Percentiles rank a stretch among this genome's conserved stretches.
Evolutionary conservation across 2,797 vertebrate genomes (phyloP).

Genomic region (Okamejei kenojei): DNA sequence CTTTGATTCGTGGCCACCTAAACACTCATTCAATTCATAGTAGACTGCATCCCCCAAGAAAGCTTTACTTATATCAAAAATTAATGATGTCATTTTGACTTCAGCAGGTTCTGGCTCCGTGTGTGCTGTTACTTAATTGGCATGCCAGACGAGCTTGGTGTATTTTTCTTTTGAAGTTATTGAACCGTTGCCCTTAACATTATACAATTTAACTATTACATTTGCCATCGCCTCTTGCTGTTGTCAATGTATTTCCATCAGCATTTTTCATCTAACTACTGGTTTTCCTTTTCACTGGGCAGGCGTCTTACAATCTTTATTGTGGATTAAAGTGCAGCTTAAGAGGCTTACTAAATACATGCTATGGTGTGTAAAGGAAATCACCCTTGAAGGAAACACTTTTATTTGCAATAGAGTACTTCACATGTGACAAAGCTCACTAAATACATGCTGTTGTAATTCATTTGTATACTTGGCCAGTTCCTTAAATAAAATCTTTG

Average conservation of each 20-base stretch:
- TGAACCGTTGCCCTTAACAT: slow-evolving; percentile 25
- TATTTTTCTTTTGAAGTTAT: slow-evolving; percentile 23
- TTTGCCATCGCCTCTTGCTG: background rate
- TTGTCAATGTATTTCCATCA: slow-evolving; percentile 22
- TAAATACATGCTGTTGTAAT: slow-evolving; percentile 22
- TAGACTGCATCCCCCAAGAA: slow-evolving; percentile 20
- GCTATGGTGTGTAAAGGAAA: slow-evolving; percentile 12
- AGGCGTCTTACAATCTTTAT: slow-evolving; percentile 21
- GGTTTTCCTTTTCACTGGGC: background rate
- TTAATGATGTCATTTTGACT: slow-evolving; percentile 38
- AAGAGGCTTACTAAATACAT: slow-evolving; percentile 1
- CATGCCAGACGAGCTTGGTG: background rate
- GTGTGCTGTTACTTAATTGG: slow-evolving; percentile 22
- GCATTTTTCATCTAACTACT: background rate
- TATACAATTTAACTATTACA: slow-evolving; percentile 24
- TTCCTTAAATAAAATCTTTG: slow-evolving; percentile 17
- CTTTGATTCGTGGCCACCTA: slow-evolving; percentile 32
- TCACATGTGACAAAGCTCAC: slow-evolving; percentile 24
- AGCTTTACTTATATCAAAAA: slow-evolving; percentile 29
- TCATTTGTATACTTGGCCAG: background rate
- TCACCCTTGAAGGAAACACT: slow-evolving; percentile 19
- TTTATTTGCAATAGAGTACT: background rate
- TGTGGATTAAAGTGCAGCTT: slow-evolving; percentile 8
- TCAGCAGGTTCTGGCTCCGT: background rate
- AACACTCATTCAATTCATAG: slow-evolving; percentile 25